Conservation (phyloP, 2,797 vertebrate genomes). For the Gadopsis marmoratus region DNA sequence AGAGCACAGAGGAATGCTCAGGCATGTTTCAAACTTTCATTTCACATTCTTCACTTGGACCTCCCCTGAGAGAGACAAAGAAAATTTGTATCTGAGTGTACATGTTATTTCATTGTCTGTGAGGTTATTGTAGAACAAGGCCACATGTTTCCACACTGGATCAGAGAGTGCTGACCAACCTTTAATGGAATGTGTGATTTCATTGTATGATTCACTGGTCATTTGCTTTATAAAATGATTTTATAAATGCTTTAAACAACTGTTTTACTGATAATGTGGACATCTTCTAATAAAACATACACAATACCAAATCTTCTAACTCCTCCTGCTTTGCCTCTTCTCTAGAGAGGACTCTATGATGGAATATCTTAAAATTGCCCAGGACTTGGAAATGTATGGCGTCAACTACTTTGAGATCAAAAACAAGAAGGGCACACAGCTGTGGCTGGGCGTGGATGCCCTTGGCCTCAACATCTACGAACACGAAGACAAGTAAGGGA, state of each 20-base stretch:
- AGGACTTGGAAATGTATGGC: slow-evolving; percentile 99
- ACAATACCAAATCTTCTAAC: neutral
- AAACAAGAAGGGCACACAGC: slow-evolving; percentile 98
- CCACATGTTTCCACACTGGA: neutral
- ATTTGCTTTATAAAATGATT: neutral
- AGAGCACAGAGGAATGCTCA: slow-evolving; percentile 95
- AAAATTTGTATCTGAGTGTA: neutral
- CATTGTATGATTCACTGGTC: neutral
- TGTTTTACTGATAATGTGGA: neutral
- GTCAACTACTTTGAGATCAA: slow-evolving; percentile 99
- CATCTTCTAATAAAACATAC: neutral
- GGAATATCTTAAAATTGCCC: slow-evolving; percentile 98
- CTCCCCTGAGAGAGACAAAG: neutral
- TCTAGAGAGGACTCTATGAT: slow-evolving; percentile 98
- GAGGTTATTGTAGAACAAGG: neutral
- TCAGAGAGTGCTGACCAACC: neutral
- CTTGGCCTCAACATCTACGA: slow-evolving; percentile 99
- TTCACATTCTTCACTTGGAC: neutral
- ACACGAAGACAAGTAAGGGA: slow-evolving; percentile 95
- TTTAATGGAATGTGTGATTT: neutral
- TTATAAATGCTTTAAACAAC: too few species aligned
- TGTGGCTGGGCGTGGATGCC: slow-evolving; percentile 97
- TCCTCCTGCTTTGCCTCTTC: neutral
- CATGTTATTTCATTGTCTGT: neutral
- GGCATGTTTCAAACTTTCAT: slow-evolving; percentile 77